Conservation (phyloP, 1,140 invertebrate genomes). For the Lepidotrigona ventralis region DNA sequence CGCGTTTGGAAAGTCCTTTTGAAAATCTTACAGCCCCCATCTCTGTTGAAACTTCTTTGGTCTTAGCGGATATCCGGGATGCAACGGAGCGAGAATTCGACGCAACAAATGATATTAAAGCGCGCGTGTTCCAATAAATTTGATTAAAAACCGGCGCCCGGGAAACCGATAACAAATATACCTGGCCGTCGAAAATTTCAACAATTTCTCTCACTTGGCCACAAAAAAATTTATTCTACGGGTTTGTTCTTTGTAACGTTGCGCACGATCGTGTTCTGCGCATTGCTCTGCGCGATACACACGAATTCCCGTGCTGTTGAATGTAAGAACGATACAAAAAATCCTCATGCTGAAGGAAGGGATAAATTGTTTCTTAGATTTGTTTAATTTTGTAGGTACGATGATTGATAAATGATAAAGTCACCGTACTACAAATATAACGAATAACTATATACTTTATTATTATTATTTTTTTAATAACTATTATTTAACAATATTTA, state of each 20-base stretch:
- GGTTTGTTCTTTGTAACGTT: background rate
- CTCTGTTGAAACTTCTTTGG: slow-evolving; percentile 27
- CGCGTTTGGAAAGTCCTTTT: slow-evolving; percentile 34
- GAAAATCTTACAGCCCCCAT: slow-evolving; percentile 27
- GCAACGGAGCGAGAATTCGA: slow-evolving; percentile 14
- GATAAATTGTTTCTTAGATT: background rate
- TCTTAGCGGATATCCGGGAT: slow-evolving; percentile 36
- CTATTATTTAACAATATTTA: no score
- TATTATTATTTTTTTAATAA: no score
- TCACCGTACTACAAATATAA: no score
- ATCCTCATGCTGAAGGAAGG: background rate
- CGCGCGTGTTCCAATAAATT: background rate
- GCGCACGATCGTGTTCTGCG: no score
- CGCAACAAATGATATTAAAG: slow-evolving; percentile 39
- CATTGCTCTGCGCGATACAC: background rate
- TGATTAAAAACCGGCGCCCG: background rate
- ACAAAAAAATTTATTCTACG: background rate
- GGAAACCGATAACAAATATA: background rate
- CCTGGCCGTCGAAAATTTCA: background rate
- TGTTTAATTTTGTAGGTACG: no score
- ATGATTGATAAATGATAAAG: no score
- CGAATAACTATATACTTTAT: no score
- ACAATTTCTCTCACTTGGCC: background rate
- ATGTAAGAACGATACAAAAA: background rate
- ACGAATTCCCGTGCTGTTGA: background rate